Conservation (phyloP, 2,888 invertebrate genomes). For the Pristionchus arcanus region DNA sequence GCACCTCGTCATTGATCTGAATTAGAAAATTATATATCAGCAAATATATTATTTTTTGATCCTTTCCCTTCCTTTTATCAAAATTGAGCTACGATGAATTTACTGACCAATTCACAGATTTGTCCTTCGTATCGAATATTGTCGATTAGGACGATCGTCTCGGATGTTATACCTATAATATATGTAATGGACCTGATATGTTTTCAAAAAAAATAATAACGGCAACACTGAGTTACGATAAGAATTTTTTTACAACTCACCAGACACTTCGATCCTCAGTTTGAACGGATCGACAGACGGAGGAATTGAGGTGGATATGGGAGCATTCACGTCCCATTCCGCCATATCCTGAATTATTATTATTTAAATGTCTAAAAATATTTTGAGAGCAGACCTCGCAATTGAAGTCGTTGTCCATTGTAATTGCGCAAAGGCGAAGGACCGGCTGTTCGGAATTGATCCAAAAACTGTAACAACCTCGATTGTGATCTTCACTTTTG, state of each 20-base stretch:
- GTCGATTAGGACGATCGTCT: constrained; percentile 71
- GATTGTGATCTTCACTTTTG: neutral
- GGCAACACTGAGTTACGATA: neutral
- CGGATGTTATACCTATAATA: constrained; percentile 33
- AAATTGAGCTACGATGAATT: neutral
- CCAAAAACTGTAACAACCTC: constrained; percentile 68
- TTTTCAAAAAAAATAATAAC: no score
- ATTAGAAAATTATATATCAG: neutral
- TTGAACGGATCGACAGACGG: constrained; percentile 66
- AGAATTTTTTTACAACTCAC: neutral
- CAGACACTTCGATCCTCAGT: constrained; percentile 68
- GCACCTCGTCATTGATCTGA: constrained; percentile 54
- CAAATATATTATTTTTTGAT: neutral
- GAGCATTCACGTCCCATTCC: constrained; percentile 51
- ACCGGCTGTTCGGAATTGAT: constrained; percentile 68
- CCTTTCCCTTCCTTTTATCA: neutral
- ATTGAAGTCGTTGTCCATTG: constrained; percentile 51
- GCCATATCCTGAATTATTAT: constrained; percentile 41
- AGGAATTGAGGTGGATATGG: constrained; percentile 62
- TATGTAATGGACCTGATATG: no score
- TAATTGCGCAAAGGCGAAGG: constrained; percentile 57
- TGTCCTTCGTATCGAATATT: constrained; percentile 74
- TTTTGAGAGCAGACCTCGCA: constrained; percentile 35
- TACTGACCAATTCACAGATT: constrained; percentile 71
- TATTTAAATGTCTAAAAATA: neutral